Conservation (phyloP, 2,797 vertebrate species). For the Gorsachius magnificus region DNA sequence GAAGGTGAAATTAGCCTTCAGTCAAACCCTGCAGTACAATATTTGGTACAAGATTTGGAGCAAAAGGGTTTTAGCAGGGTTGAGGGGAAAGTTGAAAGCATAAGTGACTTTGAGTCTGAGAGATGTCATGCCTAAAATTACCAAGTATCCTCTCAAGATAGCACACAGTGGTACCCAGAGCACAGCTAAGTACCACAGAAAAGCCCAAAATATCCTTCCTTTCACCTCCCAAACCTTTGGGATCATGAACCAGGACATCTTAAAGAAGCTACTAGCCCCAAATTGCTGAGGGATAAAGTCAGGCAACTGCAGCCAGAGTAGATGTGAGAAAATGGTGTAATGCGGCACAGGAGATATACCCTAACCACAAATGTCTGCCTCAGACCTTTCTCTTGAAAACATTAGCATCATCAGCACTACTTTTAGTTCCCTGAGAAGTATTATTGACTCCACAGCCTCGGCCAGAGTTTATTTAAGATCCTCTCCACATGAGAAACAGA, state of each 20-base stretch:
- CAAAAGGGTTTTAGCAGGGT: not conserved
- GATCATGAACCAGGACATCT: not conserved
- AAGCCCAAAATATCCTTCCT: not conserved
- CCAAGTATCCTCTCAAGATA: not conserved
- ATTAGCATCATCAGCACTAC: not conserved
- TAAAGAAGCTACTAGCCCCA: not conserved
- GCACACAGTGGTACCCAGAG: not conserved
- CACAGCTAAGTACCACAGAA: not conserved
- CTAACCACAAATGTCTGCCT: not conserved
- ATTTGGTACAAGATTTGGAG: not conserved
- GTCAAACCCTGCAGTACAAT: not conserved
- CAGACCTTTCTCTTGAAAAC: not conserved
- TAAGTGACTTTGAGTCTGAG: not conserved
- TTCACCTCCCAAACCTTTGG: not conserved
- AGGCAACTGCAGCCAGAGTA: not conserved
- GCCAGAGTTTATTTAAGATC: conserved; percentile 21
- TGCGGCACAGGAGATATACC: not conserved
- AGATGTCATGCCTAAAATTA: not conserved
- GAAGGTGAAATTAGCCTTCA: not conserved
- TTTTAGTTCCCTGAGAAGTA: not conserved
- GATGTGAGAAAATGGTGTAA: not conserved
- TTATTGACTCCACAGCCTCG: not conserved
- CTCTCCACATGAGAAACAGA: conserved; percentile 1
- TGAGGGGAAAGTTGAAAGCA: not conserved
- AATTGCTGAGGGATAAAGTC: not conserved